A percentile compares a stretch with the other conserved stretches of the same genome.
Conservation (phyloP, 2,888 invertebrate genomes). For the Eupithecia subumbrata region DNA sequence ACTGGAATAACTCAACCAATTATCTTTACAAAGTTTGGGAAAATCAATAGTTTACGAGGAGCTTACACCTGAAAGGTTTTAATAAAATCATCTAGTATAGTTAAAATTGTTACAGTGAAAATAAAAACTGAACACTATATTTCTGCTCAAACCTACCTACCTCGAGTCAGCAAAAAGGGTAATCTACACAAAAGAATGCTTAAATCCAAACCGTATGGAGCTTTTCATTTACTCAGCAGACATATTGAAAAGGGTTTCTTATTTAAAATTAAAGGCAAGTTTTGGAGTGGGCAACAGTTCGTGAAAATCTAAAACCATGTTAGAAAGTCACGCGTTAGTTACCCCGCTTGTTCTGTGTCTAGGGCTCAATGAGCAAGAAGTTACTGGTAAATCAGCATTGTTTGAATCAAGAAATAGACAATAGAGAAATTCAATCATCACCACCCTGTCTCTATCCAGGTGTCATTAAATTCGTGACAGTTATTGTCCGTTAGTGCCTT, state of each 20-base stretch:
- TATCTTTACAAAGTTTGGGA: neutral
- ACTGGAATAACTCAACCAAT: neutral
- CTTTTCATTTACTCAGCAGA: conserved; percentile 19
- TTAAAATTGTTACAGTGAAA: neutral
- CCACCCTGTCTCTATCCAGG: neutral
- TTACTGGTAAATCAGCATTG: neutral
- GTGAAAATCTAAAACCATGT: conserved; percentile 65
- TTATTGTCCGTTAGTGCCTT: too few relatives aligned
- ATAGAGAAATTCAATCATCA: neutral
- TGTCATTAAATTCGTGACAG: too few relatives aligned
- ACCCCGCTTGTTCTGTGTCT: neutral
- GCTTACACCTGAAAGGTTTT: neutral
- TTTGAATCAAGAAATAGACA: neutral
- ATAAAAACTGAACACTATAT: neutral
- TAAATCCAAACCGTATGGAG: conserved; percentile 9
- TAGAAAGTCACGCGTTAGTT: conserved; percentile 50
- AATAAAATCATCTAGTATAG: neutral
- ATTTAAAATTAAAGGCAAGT: conserved; percentile 43
- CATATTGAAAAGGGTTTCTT: conserved; percentile 27
- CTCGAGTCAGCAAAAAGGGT: neutral
- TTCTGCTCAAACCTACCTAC: neutral
- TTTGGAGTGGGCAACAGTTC: conserved; percentile 52
- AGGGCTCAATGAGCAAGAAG: neutral
- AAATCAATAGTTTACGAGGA: neutral
- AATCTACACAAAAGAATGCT: conserved; percentile 6